phyloP scores from a whole-genome alignment of 2,888 invertebrate species.

The Dasysyrphus albostriatus region DNA sequence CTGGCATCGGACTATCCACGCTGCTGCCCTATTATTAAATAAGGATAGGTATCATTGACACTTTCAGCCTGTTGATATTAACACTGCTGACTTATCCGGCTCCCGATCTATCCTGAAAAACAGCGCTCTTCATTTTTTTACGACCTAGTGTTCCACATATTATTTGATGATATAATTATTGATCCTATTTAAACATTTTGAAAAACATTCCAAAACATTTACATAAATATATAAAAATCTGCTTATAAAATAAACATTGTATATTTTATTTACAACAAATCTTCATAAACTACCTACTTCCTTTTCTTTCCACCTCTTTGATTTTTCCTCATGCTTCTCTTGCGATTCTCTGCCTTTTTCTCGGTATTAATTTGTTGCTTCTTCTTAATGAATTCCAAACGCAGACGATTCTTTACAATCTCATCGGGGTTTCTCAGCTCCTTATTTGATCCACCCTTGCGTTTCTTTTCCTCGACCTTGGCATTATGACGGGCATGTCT shows the following conservation, averaged over 20 bases:
- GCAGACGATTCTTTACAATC: slow-evolving; percentile 89
- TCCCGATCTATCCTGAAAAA: too few species aligned
- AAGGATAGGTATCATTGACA: too few species aligned
- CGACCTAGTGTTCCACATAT: neutral
- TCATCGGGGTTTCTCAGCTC: slow-evolving; percentile 90
- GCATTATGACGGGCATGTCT: slow-evolving; percentile 93
- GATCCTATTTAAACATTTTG: too few species aligned
- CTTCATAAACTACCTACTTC: slow-evolving; percentile 19
- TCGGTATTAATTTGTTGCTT: slow-evolving; percentile 85
- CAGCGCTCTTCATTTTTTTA: too few species aligned
- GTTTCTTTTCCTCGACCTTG: slow-evolving; percentile 87
- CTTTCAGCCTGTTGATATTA: too few species aligned
- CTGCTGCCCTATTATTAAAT: too few species aligned
- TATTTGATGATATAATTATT: too few species aligned
- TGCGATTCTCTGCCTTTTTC: slow-evolving; percentile 83
- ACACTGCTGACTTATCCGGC: too few species aligned
- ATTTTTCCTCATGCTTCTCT: slow-evolving; percentile 82
- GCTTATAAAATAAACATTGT: neutral
- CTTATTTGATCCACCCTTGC: slow-evolving; percentile 83
- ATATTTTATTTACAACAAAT: slow-evolving; percentile 30
- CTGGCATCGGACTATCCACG: too few species aligned
- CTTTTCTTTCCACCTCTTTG: slow-evolving; percentile 76
- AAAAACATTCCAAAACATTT: neutral
- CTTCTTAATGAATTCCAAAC: slow-evolving; percentile 86
- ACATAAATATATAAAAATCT: neutral